These are phyloP conservation scores for Teleiodes luculella DNA, from an alignment of 2,888 invertebrate species.

Conservation along the genomic window DNA sequence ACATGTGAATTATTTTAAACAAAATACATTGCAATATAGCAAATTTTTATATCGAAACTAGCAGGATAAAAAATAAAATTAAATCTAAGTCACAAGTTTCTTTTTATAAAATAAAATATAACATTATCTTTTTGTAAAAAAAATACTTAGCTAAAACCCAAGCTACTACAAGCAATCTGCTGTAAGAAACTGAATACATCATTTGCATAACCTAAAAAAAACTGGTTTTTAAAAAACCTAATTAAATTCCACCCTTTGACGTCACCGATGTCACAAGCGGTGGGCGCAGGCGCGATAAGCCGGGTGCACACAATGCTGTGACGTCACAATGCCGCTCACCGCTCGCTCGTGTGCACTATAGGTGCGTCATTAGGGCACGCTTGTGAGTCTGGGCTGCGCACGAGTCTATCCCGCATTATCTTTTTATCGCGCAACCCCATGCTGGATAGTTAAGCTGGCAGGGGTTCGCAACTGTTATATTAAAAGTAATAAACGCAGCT, in stretches of 20 bases:
- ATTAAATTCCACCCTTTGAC: slow-evolving; percentile 5
- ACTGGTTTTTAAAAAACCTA: not conserved
- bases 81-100: no score
- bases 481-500: no score
- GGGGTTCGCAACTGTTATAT: slow-evolving; percentile 42
- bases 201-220: slow-evolving; percentile 1
- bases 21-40: no score
- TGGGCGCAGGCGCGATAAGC: slow-evolving; percentile 74
- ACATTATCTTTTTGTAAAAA: no score
- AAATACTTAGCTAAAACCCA: no score
- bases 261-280: not conserved
- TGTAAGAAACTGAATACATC: not conserved
- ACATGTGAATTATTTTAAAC: no score
- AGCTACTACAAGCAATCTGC: no score
- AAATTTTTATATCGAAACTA: no score
- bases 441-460: slow-evolving; percentile 63
- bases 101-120: no score
- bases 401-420: slow-evolving; percentile 74
- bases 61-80: no score
- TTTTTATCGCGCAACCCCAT: slow-evolving; percentile 77
- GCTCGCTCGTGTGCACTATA: slow-evolving; percentile 33
- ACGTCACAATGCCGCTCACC: not conserved
- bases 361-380: slow-evolving; percentile 67
- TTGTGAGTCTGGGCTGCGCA: slow-evolving; percentile 55
- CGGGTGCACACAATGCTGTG: slow-evolving; percentile 26